A percentile compares a stretch with the other conserved stretches of the same genome.
These are phyloP conservation scores for Rhinogobio ventralis DNA, from an alignment of 2,797 vertebrate genomes.

Conservation along the genomic window DNA sequence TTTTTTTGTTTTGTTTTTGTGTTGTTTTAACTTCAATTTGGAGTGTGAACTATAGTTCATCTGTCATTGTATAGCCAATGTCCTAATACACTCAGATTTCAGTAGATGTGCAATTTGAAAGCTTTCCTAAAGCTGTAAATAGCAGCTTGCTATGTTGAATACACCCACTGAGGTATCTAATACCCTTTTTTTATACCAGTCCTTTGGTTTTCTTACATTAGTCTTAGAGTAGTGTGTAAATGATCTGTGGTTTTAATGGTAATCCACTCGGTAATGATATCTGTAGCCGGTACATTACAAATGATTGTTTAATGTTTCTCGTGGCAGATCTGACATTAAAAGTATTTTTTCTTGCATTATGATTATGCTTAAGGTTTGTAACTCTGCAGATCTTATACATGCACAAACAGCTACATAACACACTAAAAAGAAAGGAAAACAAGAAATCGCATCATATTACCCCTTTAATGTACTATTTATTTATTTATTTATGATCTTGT, in stretches of 20 bases:
- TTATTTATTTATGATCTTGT: background rate
- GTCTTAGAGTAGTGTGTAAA: background rate
- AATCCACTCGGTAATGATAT: background rate
- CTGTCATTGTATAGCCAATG: constrained; percentile 58
- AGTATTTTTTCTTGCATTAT: background rate
- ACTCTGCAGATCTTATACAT: too few species aligned
- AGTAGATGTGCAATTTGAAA: constrained; percentile 54
- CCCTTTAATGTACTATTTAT: background rate
- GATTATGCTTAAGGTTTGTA: background rate
- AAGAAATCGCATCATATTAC: too few species aligned
- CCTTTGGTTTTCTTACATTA: background rate
- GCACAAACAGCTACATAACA: too few species aligned
- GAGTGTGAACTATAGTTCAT: constrained; percentile 56
- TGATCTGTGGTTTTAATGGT: background rate
- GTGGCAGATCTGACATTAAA: background rate
- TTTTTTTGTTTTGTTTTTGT: too few species aligned
- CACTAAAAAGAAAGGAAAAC: too few species aligned
- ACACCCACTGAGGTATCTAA: background rate
- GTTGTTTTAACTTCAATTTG: constrained; percentile 50
- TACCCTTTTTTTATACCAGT: background rate
- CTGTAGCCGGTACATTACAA: background rate
- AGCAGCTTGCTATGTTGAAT: constrained; percentile 26
- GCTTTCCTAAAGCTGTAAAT: constrained; percentile 51
- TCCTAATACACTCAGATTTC: constrained; percentile 54
- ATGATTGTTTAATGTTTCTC: background rate